Percentiles rank a stretch among this genome's conserved stretches.
phyloP scores from a whole-genome alignment of 2,113 vertebrate species.

The Pseudorectes ferrugineus region DNA sequence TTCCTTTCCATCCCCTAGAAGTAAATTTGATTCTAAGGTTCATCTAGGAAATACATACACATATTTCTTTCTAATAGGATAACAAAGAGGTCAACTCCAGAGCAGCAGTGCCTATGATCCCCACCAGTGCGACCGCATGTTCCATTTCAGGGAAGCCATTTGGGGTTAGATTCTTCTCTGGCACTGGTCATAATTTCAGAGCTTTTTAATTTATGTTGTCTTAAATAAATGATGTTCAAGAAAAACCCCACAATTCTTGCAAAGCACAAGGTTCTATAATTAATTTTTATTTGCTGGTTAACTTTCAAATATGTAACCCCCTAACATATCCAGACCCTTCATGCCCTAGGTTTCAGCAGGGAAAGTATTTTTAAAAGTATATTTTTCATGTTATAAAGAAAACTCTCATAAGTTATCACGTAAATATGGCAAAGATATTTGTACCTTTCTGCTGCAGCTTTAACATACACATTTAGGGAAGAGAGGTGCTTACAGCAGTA shows the following conservation, averaged over 20 bases:
- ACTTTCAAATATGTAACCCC: background rate
- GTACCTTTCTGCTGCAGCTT: background rate
- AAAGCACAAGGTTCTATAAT: background rate
- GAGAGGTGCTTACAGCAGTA: background rate
- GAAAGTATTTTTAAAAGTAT: background rate
- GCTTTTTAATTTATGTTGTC: conserved; percentile 3
- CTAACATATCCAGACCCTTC: background rate
- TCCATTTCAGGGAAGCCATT: background rate
- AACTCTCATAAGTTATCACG: background rate
- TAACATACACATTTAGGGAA: background rate
- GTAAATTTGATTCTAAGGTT: background rate
- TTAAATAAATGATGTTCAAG: background rate
- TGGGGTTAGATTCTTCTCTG: conserved; percentile 29
- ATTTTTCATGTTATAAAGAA: background rate
- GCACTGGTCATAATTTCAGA: background rate
- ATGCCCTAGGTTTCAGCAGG: background rate
- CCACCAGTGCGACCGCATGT: background rate
- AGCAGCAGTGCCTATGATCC: background rate
- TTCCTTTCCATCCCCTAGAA: background rate
- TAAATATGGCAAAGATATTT: background rate
- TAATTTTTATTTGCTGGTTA: background rate
- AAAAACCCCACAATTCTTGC: background rate
- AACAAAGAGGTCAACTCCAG: background rate
- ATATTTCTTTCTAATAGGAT: background rate
- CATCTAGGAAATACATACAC: background rate